Evolutionary conservation across 2,113 vertebrate species (phyloP), one percentile per base, ranked within the genome.

Genomic region (Podarcis muralis): DNA sequence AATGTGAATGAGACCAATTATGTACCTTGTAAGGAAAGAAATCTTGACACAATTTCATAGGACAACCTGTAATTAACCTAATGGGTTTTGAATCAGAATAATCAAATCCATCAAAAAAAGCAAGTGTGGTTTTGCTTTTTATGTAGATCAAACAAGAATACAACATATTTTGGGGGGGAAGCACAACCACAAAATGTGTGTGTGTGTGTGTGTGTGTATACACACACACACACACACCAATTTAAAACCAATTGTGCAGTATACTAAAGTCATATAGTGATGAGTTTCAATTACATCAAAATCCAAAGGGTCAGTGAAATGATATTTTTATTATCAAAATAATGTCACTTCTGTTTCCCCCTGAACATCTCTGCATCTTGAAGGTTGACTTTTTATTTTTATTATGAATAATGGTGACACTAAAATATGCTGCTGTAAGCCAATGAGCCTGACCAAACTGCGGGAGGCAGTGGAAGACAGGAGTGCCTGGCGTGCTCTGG

Each of bases 21-120:
- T 65, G 32, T 74, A 87, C 53, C 27, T 65, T 82, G 37, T 37
- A 77, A 88, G 25, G 81, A 88, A 66, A 76, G 57, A 68, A 88
- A 88, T 53, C 59, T 83, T 83, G 87, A 53, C n/a, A 83, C 22
- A 69, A 48, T 32, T 88, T 77, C 40, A 71, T 5, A 6, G 72
- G 62, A 77, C 72, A 88, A 69, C 81, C 40, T 69, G 32, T 35
- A 83, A 88, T 88, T 88, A 88, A 69, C 40, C 40, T 77, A 88
- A 87, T 53, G n/a, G 77, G 12, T 53, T 80, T 71, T 80, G 77
- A 87, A 80, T 87, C 76, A 87, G 65, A 71, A 79, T 71, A 87
- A 87, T 80, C 65, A 87, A 79, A 35, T 69, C 30, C 76, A 71
- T 53, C 25, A 57, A 69, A 85, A 80, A 53, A 53, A 53, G 48